Base-by-base conservation (phyloP, 2,888 invertebrate species). In the Pseudeuparius sepicola region DNA sequence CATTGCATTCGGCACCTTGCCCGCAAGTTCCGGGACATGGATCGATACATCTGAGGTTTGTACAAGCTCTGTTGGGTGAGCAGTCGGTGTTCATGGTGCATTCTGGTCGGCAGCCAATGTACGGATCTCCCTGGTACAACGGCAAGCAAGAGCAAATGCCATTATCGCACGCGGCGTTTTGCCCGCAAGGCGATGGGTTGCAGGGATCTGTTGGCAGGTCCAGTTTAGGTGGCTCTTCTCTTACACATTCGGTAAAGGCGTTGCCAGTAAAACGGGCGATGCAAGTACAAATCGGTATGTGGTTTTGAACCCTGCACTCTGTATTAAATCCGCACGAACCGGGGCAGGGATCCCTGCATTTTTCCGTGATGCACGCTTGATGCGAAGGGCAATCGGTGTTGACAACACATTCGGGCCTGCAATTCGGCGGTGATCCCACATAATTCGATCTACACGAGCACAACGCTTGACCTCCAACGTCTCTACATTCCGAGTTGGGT, bases 61-160 rank as follows among this genome's bases (percentile, higher is more conserved):
- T 66, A 53, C 88, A 88, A 4, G 87, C 80, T 57, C 75, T 78
- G 31, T 78, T 75, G 37, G 71, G 68, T 3, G 78, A 64, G 59
- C 88, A 88, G 57, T 87, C 86, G 3, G 81, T 75, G 44, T 79
- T 86, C 45, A 80, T 76, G 4, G 81, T 76, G 53, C 86, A 86
- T 63, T 86, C 85, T 0, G 85, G 85, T 47, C 82, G 68, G 53
- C 86, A 87, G 23, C 74, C 72, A n/a, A 77, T 76, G 39, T 62
- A 62, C 24, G 88, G 86, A 48, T 74, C 75, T 5, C 88, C 86
- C 44, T 77, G 67, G 50, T 77, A 85, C 40, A 75, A 71, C 5
- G 73, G 65, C 39, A 76, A 65, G 47, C 86, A 86, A 26, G 75
- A 75, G 51, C 85, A 86, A 4, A 78, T 68, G 3, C 80, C 80